Base-by-base conservation (phyloP, 2,888 invertebrate genomes). In the Thymelicus sylvestris region DNA sequence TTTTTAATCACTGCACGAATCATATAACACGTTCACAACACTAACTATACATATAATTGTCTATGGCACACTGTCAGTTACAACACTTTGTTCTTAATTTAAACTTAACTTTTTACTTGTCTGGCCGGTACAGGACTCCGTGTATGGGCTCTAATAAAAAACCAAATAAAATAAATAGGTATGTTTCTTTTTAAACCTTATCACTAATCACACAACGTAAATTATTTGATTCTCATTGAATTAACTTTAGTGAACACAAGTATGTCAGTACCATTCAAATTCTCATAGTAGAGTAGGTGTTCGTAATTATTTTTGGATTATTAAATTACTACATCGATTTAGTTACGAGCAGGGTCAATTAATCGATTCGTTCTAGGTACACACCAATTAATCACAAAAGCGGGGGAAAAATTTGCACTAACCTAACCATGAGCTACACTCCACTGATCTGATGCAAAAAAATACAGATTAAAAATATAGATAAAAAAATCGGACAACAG, bases 51-150 rank as follows among this genome's bases (percentile, higher is more conserved):
- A 76, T 75, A 78, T 77, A 79, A 83, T 81, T 81, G 81, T 85
- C 80, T 82, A 81, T 81, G 80, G 78, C 77, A 78, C 76, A 79
- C 76, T 79, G 76, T 75, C 74, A 77, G 76, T 75, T 75, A 77
- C 76, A 72, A 77, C 72, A 77, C 77, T 77, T 75, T 73, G 75
- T 81, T 82, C 77, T 80, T 82, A 80, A 81, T 84, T 85, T 79
- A 78, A 82, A 81, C 78, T 55, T 10, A 55, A 76, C 78, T 61
- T 39, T 31, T 39, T 52, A 78, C 78, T 81, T 82, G 80, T 83
- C 83, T 85, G 85, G 84, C 86, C 85, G 80, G 78, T 81, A 87
- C 87, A 86, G 88, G 88, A 88, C 89, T 89, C 88, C 84, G 80
- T 78, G 77, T 73, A 81, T 83, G 84, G 86, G 86, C 86, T 87